Base-by-base conservation (phyloP, 2,888 invertebrate genomes). In the Ferrisia virgata region DNA sequence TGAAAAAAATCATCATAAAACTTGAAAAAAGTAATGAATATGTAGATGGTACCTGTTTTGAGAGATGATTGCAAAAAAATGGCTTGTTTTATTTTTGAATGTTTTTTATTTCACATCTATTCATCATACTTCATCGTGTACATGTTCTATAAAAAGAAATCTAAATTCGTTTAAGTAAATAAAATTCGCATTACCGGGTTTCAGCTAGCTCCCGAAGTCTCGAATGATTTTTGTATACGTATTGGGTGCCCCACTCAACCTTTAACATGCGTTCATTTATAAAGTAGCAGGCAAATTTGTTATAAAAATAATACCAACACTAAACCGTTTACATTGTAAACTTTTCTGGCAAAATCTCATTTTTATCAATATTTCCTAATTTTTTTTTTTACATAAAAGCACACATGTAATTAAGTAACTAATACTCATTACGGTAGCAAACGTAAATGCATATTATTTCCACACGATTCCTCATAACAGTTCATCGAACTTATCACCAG, bases 161-260 rank as follows among this genome's bases (percentile, higher is more conserved):
- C 72, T 76, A 76, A 76, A 76, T 76, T 76, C 33, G 72, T 76
- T 18, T 18, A 76, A 76, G 72, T 76, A 76, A 76, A 76, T 76
- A 76, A 76, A 76, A 76, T 76, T 76, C 18, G 22, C 72, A 18
- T 18, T 18, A 36, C 36, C 22, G 18, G 36, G 33, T 36, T 28
- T 76, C 31, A 76, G 18, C 18, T 36, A 18, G 15, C 31, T 36
- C 53, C 53, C 22, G 22, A 53, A 53, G 22, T 53, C 22, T 36
- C 36, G 33, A 76, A 76, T 76, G 72, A 76, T 76, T 31, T n/a
- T 36, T 72, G 8, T 76, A 11, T 36, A 53, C 53, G 64, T 76
- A 76, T 76, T 36, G 72, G 72, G 8, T 76, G 9, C 28, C 33
- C 72, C 72, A 36, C 72, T 76, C 36, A 18, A 36, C n/a, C 22